Evolutionary conservation across 2,797 vertebrate species (phyloP), one percentile per base, ranked within the genome.

Genomic region (Scolopax bukidnonensis): DNA sequence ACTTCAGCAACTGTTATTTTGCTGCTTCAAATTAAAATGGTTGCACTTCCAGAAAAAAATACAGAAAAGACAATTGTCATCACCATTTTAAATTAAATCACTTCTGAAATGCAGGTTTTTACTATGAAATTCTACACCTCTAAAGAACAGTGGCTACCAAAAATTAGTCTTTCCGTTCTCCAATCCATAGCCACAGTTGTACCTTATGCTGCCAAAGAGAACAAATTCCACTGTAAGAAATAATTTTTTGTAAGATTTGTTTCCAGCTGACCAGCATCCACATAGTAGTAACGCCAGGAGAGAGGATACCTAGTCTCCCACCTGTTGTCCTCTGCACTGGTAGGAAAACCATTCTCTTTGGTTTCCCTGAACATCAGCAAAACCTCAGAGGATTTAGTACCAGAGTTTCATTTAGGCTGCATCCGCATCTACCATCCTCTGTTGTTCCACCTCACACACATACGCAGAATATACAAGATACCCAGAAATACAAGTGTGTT

Each of bases 221-320:
- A 33, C 38, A 70, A 80, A 60, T 7, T 54, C 12, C 33, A 54
- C 21, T 17, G 0, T 4, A 77, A 59, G 6, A 57, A 63, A 50
- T 4, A 24, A 33, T 21, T 2, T 65, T 79, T 51, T 45, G 1
- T 8, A 47, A 53, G 13, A 33, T 10, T 56, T 79, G 6, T 69
- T n/a, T 63, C 71, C 43, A 76, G 59, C 7, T 1, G 4, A 68
- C 18, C 60, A 78, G 43, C 24, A 59, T 4, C 11, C 2, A 25
- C 53, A 40, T 24, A 20, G 28, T 0, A 74, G 7, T 1, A 74
- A 51, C 1, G 14, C 6, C 51, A 67, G 14, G 16, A 36, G 81
- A 79, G 40, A 36, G 15, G 38, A 32, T 20, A 20, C 4, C 4
- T 15, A 32, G 16, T 27, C 61, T 71, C 56, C 11, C 19, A 57